Percentiles rank a stretch among this genome's conserved stretches.
These are phyloP conservation scores for Pavo muticus DNA, from an alignment of 2,113 vertebrate species.

Conservation along the genomic window DNA sequence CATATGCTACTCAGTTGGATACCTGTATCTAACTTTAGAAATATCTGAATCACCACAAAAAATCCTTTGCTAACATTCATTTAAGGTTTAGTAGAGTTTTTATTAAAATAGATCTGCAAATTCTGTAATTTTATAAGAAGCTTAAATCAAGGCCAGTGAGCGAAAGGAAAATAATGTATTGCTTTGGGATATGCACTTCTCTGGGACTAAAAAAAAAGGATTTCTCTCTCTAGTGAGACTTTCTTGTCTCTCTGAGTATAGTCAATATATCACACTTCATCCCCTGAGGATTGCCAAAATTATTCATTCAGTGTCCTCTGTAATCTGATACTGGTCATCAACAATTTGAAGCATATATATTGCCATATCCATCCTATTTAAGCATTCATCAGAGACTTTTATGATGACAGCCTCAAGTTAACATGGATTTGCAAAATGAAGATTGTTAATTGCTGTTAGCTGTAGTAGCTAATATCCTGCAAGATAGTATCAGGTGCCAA, in stretches of 20 bases:
- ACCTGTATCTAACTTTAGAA: constrained; percentile 38
- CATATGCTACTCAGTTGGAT: neutral
- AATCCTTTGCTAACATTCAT: constrained; percentile 35
- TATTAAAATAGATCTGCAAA: constrained; percentile 32
- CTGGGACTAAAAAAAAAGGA: neutral
- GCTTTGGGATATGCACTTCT: neutral
- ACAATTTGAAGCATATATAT: accelerated
- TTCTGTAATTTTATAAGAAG: constrained; percentile 32
- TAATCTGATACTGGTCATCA: neutral
- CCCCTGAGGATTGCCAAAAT: neutral
- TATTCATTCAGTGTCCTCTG: neutral
- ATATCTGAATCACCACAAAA: neutral
- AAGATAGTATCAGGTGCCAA: neutral
- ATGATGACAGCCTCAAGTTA: neutral
- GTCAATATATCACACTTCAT: neutral
- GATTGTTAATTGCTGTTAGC: neutral
- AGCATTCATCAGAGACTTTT: neutral
- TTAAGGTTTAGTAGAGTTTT: constrained; percentile 39
- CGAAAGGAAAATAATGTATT: neutral
- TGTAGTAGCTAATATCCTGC: neutral
- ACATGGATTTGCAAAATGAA: neutral
- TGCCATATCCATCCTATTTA: neutral
- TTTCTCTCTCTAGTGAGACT: neutral
- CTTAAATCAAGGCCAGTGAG: constrained; percentile 17
- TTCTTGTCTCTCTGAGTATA: neutral